Evolutionary conservation across 2,113 vertebrate genomes (phyloP), one percentile per base, ranked within the genome.

Genomic region (Eubucco bourcierii): DNA sequence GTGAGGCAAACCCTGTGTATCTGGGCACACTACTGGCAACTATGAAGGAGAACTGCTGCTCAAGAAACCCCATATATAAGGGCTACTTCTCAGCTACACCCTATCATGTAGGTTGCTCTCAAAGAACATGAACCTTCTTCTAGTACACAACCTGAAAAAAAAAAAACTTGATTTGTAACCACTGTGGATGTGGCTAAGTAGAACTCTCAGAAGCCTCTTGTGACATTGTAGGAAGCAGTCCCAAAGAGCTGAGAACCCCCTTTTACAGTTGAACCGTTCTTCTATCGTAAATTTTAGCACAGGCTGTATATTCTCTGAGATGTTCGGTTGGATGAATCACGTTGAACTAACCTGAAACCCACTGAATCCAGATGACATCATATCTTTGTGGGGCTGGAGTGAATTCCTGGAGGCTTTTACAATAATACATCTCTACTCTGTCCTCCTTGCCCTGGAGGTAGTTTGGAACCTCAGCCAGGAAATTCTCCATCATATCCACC

Each of bases 351-450:
- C 99, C 99, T 27, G 98, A 99, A 73, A 99, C 98, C 99, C 99
- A 99, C 92, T 99, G 99, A 93, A 99, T 99, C 99, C 99, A 99
- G 97, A 99, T 98, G 95, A 99, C 98, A 27, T 99, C 99, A 0
- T 99, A 99, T 97, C 98, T 98, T 66, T 97, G 96, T 6, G 91
- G 71, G 3, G 96, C 91, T 2, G 98, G 98, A 0, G 97, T 99
- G 94, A 99, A 98, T 73, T 99, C 98, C 91, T 99, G 99, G 82
- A 99, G 98, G 94, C 98, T 97, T 97, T 97, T 98, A 96, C 99
- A 99, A 96, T 98, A 98, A 95, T 98, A 99, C 44, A 96, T 98
- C 91, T 99, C 98, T 5, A 99, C 98, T 64, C 98, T 98, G 94
- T 98, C 98, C 7, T 97, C 98, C 47, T 97, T 97, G 3, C 95